phyloP scores from a whole-genome alignment of 2,888 invertebrate genomes.

The Scaeva pyrastri region DNA sequence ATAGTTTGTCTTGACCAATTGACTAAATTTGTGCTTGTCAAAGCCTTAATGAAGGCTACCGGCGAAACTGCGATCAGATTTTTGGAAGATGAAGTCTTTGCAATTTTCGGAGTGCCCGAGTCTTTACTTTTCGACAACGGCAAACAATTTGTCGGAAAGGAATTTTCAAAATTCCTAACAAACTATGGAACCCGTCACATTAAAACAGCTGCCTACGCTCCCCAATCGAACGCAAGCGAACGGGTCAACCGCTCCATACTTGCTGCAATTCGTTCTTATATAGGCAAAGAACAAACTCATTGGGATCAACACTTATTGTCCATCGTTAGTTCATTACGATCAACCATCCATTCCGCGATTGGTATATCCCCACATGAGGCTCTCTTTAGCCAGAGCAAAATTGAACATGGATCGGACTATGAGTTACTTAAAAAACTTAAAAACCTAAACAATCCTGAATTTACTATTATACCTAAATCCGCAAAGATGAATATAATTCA shows the following conservation, averaged over 20 bases:
- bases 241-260: background rate
- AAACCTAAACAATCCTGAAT: background rate
- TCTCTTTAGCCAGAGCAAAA: too few species aligned
- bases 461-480: too few species aligned
- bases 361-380: too few species aligned
- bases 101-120: background rate
- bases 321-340: too few species aligned
- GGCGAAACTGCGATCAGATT: background rate
- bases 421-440: background rate
- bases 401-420: too few species aligned
- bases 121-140: background rate
- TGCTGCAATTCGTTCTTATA: background rate
- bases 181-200: background rate
- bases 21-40: background rate
- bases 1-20: background rate
- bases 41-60: background rate
- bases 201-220: background rate
- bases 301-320: too few species aligned
- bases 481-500: background rate
- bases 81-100: conserved; percentile 3
- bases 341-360: too few species aligned
- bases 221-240: too few species aligned
- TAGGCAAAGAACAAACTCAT: background rate
- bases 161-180: background rate
- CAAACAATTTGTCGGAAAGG: background rate